Evolutionary conservation across 2,888 invertebrate genomes (phyloP), one percentile per base, ranked within the genome.

Genomic region (Pandemis cinnamomeana): DNA sequence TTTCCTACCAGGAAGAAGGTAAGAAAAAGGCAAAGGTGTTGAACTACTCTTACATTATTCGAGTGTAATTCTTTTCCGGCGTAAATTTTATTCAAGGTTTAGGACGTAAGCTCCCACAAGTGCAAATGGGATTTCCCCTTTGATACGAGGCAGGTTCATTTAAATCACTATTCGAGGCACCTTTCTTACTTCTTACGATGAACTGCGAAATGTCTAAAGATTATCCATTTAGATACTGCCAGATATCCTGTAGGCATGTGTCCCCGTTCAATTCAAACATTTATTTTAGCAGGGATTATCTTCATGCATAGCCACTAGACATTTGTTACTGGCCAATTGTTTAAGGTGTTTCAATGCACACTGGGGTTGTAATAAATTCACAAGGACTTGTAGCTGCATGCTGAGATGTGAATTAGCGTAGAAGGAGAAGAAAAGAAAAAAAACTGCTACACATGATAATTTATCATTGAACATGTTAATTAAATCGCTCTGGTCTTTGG

Each of bases 161-260:
- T 55, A 64, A 72, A 63, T 63, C 41, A 58, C 63, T 68, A 55
- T 58, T 55, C 46, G 10, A 58, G 41, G 55, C 36, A 41, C 51
- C 7, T 68, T 84, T 87, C 85, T 87, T 87, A 84, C 83, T 83
- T 85, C 83, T 81, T 11, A 81, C 82, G 78, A 82, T 13, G 81
- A 83, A 85, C 86, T 81, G 83, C 82, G 83, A 80, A 81, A 81
- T 80, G 77, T 81, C 77, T 80, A 88, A 90, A 82, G 89, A 89
- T 88, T 89, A 87, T 85, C 85, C 84, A 86, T 87, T 86, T 83
- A 78, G 80, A 41, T 64, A 53, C 44, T 55, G 27, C n/a, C 44
- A n/a, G 55, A 36, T 64, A 13, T 36, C 11, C n/a, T 36, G 55
- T 55, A 36, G 1, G 58, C 66, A 60, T 58, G 41, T 60, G 27